Base-by-base conservation (phyloP, 2,113 vertebrate genomes). In the Tetraodon nigroviridis region DNA sequence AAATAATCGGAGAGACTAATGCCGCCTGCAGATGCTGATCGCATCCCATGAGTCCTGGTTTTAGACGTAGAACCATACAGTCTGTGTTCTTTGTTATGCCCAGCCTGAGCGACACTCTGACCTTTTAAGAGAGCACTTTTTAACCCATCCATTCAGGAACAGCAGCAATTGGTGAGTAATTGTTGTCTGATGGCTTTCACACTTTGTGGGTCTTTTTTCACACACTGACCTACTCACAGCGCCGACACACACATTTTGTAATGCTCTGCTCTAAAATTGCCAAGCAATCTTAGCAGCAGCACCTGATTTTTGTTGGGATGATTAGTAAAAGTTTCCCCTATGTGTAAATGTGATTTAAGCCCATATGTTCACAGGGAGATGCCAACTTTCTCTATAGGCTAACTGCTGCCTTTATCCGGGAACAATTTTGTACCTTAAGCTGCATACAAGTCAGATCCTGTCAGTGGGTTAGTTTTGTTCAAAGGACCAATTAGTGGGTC, bases 381-480 rank as follows among this genome's bases (percentile, higher is more conserved):
- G 6, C 24, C 29, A 62, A 65, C 51, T 75, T 5, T 51, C 47
- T 58, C 66, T 62, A 51, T 57, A 53, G 52, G 75, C 64, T 55
- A 77, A 59, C 51, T 45, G 67, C 75, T 89, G 86, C 92, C 90
- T 92, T 89, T 88, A 91, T 90, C 88, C 89, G 88, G 89, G 89
- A 91, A 92, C 92, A 92, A 94, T 93, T 93, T 93, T 91, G 90
- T 84, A 88, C 90, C 65, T 90, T 91, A 92, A 78, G 91, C 91
- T 89, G 88, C 89, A 90, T 91, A 92, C 93, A 93, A 92, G 94
- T 94, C 91, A 90, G 90, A 93, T 94, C 95, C 95, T 94, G 94
- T 93, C 93, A 92, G 91, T 92, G 93, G 93, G 92, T 94, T 94
- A 93, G 94, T 95, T 96, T 94, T 96, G 93, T 96, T 97, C 94